Base-by-base conservation (phyloP, 2,888 invertebrate genomes). In the Siphlonurus alternatus region DNA sequence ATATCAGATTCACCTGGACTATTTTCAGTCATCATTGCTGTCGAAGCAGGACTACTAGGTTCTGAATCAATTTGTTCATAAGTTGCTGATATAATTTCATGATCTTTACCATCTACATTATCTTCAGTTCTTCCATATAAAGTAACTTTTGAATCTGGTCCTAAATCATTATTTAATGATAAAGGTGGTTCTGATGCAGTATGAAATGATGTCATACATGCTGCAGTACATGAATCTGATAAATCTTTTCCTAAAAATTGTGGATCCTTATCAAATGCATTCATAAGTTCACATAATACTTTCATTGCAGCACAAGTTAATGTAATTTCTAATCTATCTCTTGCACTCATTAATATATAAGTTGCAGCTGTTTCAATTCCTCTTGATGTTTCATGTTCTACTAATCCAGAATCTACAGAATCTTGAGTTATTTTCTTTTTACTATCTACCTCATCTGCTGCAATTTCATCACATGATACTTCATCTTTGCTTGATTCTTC, bases 261-360 rank as follows among this genome's bases (percentile, higher is more conserved):
- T 15, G 5, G 38, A 38, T 38, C 38, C 15, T 15, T 38, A 38
- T 38, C 15, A 38, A 38, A 38, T 38, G 38, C 38, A 38, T 15
- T 38, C 15, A 38, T 10, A 5, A 38, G 15, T 38, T 38, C 38
- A 15, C 15, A 38, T 38, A 38, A 70, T 2, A 83, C 81, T 63
- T 82, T 77, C 2, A 89, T 80, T 25, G 77, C 82, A 71, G 76
- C 81, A 1, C 87, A 85, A 0, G 88, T 87, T 25, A 89, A 71
- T 0, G 87, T 87, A 1, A 88, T 70, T 69, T 86, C 83, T 2
- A 90, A 76, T 59, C 79, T 76, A 67, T 87, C 85, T 62, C 83
- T 80, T 0, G 87, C 83, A 67, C 86, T 85, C 2, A 89, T 71
- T 62, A 87, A 77, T 5, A 89, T 71, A 73, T 88, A 88, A 0